Conservation (phyloP, 2,797 vertebrate genomes). For the Sebastes glaucus region DNA sequence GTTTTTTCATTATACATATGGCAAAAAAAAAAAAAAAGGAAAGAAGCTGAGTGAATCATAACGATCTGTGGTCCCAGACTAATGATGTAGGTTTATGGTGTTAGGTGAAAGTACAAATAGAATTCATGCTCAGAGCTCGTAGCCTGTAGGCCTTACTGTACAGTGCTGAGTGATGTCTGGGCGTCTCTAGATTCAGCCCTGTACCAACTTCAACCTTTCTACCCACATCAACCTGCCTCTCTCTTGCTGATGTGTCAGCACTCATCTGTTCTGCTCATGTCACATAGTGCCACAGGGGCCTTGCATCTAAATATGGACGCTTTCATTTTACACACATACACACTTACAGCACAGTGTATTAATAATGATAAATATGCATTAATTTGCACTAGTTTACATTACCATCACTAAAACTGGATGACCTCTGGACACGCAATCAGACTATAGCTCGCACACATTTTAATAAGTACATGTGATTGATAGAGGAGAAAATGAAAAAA, state of each 20-base stretch:
- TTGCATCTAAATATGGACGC: constrained; percentile 15
- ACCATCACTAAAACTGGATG: not conserved
- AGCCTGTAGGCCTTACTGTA: not conserved
- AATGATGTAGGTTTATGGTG: not conserved
- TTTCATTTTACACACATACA: not conserved
- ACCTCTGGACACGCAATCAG: not conserved
- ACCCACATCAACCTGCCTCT: constrained; percentile 23
- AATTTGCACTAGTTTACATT: not conserved
- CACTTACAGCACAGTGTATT: not conserved
- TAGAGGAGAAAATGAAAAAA: not conserved
- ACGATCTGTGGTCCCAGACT: not conserved
- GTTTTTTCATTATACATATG: not conserved
- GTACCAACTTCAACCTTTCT: constrained; percentile 23
- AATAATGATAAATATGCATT: not conserved
- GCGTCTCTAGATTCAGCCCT: not conserved
- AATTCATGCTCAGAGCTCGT: not conserved
- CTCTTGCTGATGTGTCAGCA: constrained; percentile 46
- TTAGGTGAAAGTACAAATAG: not conserved
- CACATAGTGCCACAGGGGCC: not conserved
- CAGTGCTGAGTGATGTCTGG: not conserved
- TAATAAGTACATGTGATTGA: not conserved
- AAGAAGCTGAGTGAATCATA: not conserved
- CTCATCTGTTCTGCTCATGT: constrained; percentile 52
- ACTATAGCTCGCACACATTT: not conserved
- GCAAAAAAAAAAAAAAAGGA: not conserved